A percentile compares a stretch with the other conserved stretches of the same genome.
Evolutionary conservation across 2,113 vertebrate genomes (phyloP).

Genomic region (Solea senegalensis): DNA sequence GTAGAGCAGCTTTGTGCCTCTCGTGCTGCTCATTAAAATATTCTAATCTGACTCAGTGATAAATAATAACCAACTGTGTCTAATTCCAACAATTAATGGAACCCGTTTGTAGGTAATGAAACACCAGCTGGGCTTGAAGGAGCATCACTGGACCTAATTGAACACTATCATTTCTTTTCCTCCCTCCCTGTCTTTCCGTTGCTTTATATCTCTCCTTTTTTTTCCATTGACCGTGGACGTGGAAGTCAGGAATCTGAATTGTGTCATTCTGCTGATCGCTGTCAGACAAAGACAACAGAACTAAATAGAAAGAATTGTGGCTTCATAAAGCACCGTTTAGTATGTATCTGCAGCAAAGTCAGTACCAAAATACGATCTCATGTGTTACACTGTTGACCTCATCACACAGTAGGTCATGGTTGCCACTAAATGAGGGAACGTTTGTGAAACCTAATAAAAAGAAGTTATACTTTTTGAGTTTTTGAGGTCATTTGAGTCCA

Average conservation of each 20-base stretch:
- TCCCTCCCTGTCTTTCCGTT: constrained; percentile 34
- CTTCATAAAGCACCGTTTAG: too few relatives aligned
- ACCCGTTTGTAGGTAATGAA: constrained; percentile 40
- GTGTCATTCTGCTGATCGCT: constrained; percentile 63
- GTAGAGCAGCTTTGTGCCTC: constrained; percentile 41
- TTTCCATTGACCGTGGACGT: constrained; percentile 47
- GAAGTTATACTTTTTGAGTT: too few relatives aligned
- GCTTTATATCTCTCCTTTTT: constrained; percentile 11
- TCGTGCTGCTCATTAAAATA: constrained; percentile 53
- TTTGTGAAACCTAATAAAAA: too few relatives aligned
- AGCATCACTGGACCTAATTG: constrained; percentile 24
- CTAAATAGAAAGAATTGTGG: too few relatives aligned
- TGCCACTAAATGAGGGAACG: too few relatives aligned
- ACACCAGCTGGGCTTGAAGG: constrained; percentile 49
- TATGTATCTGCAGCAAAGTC: too few relatives aligned
- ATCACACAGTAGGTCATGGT: too few relatives aligned
- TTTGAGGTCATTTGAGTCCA: too few relatives aligned
- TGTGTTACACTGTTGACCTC: too few relatives aligned
- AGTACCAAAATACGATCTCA: too few relatives aligned
- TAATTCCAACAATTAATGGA: constrained; percentile 52
- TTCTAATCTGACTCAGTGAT: constrained; percentile 41
- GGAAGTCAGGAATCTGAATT: constrained; percentile 69
- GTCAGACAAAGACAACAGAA: constrained; percentile 14
- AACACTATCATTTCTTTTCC: constrained; percentile 20
- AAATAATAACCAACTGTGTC: constrained; percentile 36